Conservation (phyloP, 1,140 invertebrate genomes). For the Manduca sexta region DNA sequence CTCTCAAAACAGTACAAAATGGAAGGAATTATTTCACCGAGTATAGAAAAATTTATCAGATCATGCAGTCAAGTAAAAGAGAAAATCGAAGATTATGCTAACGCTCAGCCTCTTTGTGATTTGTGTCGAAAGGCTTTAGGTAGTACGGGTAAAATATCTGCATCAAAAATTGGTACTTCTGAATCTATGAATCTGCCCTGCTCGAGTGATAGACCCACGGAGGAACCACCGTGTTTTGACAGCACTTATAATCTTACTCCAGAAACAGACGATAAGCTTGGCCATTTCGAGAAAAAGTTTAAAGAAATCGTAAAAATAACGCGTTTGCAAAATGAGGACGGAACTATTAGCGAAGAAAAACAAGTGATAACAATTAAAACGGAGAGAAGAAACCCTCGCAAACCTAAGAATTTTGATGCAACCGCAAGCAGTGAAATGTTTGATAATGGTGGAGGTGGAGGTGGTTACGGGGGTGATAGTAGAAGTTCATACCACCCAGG, state of each 20-base stretch:
- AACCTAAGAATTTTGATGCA: neutral
- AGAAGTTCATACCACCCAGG: neutral
- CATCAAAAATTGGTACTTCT: neutral
- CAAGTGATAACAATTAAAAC: constrained; percentile 28
- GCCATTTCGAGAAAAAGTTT: constrained; percentile 17
- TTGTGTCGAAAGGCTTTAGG: neutral
- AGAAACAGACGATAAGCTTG: constrained; percentile 5
- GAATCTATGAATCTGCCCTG: neutral
- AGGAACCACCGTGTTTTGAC: neutral
- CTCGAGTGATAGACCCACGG: neutral
- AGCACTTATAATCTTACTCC: neutral
- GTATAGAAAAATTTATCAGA: constrained; percentile 14
- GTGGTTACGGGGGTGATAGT: neutral
- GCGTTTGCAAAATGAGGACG: constrained; percentile 23
- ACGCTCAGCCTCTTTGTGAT: constrained; percentile 1
- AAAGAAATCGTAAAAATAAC: constrained; percentile 26
- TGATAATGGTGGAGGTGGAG: neutral
- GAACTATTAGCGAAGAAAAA: constrained; percentile 27
- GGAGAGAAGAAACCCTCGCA: constrained; percentile 18
- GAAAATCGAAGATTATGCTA: constrained; percentile 10
- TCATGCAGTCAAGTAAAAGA: constrained; percentile 11
- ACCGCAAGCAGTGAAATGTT: neutral
- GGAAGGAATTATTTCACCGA: constrained; percentile 6
- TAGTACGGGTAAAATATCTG: neutral
- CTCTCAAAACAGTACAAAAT: constrained; percentile 13